Conservation (phyloP, 2,113 vertebrate genomes). For the Falcunculus frontatus region DNA sequence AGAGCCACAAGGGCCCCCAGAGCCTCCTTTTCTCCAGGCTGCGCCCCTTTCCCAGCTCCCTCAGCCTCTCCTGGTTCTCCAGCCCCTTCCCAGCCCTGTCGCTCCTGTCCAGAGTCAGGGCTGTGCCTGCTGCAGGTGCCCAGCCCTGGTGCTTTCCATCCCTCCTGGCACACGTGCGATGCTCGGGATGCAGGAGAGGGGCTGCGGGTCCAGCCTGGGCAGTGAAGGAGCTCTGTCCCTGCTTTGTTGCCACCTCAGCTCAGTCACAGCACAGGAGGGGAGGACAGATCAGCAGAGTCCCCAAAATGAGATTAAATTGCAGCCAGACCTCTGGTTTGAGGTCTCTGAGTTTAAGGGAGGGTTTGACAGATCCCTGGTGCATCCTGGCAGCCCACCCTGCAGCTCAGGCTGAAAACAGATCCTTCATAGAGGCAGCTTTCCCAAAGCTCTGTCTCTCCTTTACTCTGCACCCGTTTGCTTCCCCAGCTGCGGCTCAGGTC, state of each 20-base stretch:
- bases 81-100: fast-evolving
- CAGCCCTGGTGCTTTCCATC: background rate
- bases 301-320: background rate
- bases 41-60: background rate
- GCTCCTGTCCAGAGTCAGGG: background rate
- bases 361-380: background rate
- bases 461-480: background rate
- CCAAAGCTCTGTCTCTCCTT: background rate
- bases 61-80: background rate
- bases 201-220: background rate
- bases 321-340: background rate
- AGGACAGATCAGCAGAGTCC: background rate
- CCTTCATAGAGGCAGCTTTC: background rate
- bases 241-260: background rate
- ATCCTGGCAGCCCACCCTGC: background rate
- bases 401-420: background rate
- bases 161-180: fast-evolving
- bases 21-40: background rate
- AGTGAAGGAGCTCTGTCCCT: background rate
- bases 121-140: background rate
- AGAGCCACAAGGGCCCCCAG: background rate
- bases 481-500: background rate
- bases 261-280: background rate
- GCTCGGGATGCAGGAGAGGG: background rate
- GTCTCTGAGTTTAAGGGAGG: background rate